phyloP scores from a whole-genome alignment of 2,888 invertebrate genomes.

The Myopa testacea region DNA sequence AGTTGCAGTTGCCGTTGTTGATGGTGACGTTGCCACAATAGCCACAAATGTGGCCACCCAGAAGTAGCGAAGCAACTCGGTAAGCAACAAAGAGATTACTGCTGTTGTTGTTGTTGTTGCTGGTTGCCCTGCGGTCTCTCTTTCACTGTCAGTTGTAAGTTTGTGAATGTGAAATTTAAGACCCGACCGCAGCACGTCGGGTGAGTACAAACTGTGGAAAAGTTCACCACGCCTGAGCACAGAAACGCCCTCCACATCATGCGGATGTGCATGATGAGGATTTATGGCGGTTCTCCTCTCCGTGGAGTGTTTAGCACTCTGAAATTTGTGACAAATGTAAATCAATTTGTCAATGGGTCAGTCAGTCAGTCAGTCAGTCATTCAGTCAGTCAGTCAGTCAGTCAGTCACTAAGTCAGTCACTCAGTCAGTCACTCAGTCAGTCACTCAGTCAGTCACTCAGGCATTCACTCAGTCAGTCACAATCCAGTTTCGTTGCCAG shows the following conservation, averaged over 20 bases:
- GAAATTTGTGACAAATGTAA: conserved; percentile 34
- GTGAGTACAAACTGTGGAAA: conserved; percentile 10
- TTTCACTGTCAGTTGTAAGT: conserved; percentile 31
- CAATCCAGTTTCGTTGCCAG: too few species aligned
- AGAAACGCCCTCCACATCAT: not conserved
- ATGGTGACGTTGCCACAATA: not conserved
- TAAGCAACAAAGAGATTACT: not conserved
- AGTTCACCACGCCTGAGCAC: conserved; percentile 4
- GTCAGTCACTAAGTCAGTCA: too few species aligned
- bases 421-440: not conserved
- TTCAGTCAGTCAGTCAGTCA: conserved; percentile 4
- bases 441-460: too few species aligned
- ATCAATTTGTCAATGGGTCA: conserved; percentile 39
- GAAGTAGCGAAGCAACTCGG: conserved; percentile 11
- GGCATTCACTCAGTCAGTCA: too few species aligned
- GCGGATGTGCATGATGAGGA: not conserved
- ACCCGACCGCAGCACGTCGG: conserved; percentile 1
- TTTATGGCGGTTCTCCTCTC: not conserved
- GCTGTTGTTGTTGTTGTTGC: not conserved
- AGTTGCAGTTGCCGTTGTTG: not conserved
- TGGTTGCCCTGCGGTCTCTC: conserved; percentile 35
- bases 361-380: not conserved
- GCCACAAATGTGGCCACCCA: conserved; percentile 20
- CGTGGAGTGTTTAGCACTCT: not conserved
- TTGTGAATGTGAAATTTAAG: conserved; percentile 41